phyloP scores from a whole-genome alignment of 2,888 invertebrate species.

The Macaria notata region DNA sequence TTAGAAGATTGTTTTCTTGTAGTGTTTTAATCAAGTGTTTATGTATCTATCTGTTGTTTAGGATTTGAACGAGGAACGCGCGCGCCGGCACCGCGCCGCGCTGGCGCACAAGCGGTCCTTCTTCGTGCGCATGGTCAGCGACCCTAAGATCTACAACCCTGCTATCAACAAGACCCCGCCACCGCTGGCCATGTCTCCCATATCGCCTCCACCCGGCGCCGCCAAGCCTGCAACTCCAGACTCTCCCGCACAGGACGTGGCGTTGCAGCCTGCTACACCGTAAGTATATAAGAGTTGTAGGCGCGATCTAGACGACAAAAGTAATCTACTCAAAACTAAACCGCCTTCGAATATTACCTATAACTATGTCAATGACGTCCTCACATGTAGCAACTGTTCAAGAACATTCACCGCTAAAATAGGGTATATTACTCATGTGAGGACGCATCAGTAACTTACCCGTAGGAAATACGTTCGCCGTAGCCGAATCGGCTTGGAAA shows the following conservation, averaged over 20 bases:
- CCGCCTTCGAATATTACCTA: no score
- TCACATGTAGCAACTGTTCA: no score
- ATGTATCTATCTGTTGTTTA: constrained; percentile 49
- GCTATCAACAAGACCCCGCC: constrained; percentile 91
- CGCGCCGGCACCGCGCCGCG: constrained; percentile 89
- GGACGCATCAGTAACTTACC: no score
- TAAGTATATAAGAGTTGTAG: constrained; percentile 37
- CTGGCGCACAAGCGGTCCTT: constrained; percentile 96
- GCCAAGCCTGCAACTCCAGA: constrained; percentile 64
- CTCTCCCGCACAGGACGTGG: constrained; percentile 46
- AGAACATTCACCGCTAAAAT: no score
- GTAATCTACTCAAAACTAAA: no score
- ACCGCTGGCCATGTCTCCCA: constrained; percentile 79
- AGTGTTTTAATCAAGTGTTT: no score
- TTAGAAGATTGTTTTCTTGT: no score
- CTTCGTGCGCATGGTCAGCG: constrained; percentile 98
- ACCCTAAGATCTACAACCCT: constrained; percentile 97
- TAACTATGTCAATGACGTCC: no score
- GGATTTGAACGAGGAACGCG: constrained; percentile 88
- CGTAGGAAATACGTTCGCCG: no score
- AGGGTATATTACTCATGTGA: no score
- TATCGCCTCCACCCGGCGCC: constrained; percentile 68
- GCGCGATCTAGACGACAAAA: no score
- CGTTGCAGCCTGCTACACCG: constrained; percentile 59
- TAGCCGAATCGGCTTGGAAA: no score